Base-by-base conservation (phyloP, 37 sponge, comb jelly and placozoan species). In the Oopsacas minuta region DNA sequence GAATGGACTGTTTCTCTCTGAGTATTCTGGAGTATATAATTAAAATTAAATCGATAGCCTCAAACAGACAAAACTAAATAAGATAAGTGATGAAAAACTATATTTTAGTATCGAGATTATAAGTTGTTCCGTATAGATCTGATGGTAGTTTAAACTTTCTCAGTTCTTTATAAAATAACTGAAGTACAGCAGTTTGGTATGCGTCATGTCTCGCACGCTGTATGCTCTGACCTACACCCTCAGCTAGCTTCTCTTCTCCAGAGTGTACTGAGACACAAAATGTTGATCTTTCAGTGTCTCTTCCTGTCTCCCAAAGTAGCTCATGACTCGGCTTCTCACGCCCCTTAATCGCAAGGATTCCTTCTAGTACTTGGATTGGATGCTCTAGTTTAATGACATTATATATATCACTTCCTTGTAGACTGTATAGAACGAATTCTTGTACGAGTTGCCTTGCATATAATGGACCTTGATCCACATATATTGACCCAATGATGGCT, bases 181-280 rank as follows among this genome's bases (percentile, higher is more conserved):
- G 34, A 3, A 53, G 82, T 7, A 95, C 88, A 42, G 94, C 93
- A 37, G 93, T 87, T 12, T 36, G 15, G 53, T 87, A 83, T 1
- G 96, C 96, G 81, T 91, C 96, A 28, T 61, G 53, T 82, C 90
- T 90, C 1, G 96, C 96, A 15, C 92, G 52, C 75, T 88, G 83
- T 0, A 93, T 53, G 0, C 94, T 93, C 22, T 90, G 89, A 0
- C 93, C 96, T 36, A 53, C 81, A 8, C 94, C 96, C 36, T 95
- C 90, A 8, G 86, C 92, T 35, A 95, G 83, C 38, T 87, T 39
- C 1, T 37, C 28, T 36, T 88, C 53, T 8, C 90, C 92, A 0
- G 94, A 93, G 52, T 82, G 93, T n/a, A 93, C 87, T 28, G 89
- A 94, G 12, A 95, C 90, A 34, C 87, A 86, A 88, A 91, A 95